phyloP scores from a whole-genome alignment of 1,140 invertebrate species.

The Meloidogyne floridensis region DNA sequence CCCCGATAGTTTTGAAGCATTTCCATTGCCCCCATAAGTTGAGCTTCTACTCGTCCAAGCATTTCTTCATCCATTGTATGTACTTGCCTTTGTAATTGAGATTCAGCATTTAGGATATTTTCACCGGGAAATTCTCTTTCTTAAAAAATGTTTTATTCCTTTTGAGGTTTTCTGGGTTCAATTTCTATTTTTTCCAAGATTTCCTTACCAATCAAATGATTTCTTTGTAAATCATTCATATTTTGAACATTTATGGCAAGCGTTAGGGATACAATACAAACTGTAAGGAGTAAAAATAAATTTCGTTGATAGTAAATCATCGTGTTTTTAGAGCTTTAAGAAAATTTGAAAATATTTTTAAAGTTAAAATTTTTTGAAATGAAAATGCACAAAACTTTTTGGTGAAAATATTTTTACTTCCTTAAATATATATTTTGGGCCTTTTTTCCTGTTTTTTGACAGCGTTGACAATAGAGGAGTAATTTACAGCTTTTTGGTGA shows the following conservation, averaged over 20 bases:
- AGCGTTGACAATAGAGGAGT: neutral
- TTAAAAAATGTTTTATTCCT: neutral
- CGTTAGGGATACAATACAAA: neutral
- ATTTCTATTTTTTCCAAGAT: neutral
- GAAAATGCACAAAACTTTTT: neutral
- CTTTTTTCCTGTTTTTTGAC: neutral
- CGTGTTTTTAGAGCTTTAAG: neutral
- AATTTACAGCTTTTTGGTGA: neutral
- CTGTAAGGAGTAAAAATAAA: neutral
- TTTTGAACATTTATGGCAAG: neutral
- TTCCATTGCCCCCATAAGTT: constrained; percentile 1
- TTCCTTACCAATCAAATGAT: neutral
- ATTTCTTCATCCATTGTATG: constrained; percentile 16
- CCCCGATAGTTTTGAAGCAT: neutral
- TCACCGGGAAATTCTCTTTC: neutral
- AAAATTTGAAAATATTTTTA: neutral
- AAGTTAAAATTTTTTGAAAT: neutral
- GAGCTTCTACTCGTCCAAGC: neutral
- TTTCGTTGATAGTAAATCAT: constrained; percentile 1
- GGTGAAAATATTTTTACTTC: neutral
- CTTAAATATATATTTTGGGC: neutral
- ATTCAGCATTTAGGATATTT: neutral
- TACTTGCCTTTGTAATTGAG: neutral
- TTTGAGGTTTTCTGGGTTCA: neutral
- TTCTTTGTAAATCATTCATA: neutral